Base-by-base conservation (phyloP, 2,888 invertebrate genomes). In the Pyrrhosoma nymphula region DNA sequence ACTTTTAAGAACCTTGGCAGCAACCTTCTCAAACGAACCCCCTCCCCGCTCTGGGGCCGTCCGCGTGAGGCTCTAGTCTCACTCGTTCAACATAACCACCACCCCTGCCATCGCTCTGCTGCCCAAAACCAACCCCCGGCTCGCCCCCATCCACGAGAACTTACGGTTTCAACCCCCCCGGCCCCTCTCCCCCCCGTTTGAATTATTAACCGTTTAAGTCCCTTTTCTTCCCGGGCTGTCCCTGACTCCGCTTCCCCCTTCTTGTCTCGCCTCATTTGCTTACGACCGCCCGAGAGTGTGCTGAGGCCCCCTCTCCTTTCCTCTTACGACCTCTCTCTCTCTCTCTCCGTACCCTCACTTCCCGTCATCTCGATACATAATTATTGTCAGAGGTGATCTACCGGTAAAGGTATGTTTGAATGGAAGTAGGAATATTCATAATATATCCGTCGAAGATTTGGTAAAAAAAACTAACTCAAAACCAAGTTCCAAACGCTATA, bases 121-220 rank as follows among this genome's bases (percentile, higher is more conserved):
- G 47, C 47, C 47, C 47, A 2, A 47, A 47, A 47, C 47, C 47
- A 47, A 47, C 47, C 47, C 47, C 47, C 8, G 47, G 0, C 60
- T 60, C 60, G 47, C 60, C 16, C 20, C 60, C 60, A 60, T 20
- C 60, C 60, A 20, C 47, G 35, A 12, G 82, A 82, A 82, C 82
- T 26, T 82, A 35, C 35, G 26, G 30, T 35, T 30, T n/a, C n/a
- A 30, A n/a, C 69, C 26, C 26, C 18, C 20, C 23, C n/a, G n/a
- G n/a, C n/a, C n/a, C 6, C 26, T 16, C n/a, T 47, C 93, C 35
- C 56, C 63, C 93, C 26, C 18, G 14, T 82, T 55, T 93, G 93
- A 93, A 93, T 93, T 93, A 93, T 93, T 93, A 93, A 69, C 93
- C 47, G 69, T 69, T 39, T n/a, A 89, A 91, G 39, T 47, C 93